phyloP scores from a whole-genome alignment of 2,113 vertebrate species.

The Chaenocephalus aceratus region DNA sequence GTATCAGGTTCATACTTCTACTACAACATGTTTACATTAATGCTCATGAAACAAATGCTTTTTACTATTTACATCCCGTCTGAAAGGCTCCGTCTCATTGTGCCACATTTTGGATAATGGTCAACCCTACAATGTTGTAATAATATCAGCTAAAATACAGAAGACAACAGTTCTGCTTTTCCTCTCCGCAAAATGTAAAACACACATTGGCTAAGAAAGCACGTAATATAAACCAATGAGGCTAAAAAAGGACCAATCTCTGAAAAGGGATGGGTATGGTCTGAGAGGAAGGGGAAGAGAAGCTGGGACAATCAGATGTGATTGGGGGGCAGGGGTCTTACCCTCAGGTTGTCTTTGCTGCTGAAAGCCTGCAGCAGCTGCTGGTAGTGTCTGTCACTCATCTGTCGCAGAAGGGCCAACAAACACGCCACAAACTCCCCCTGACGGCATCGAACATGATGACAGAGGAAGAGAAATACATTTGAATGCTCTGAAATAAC shows the following conservation, averaged over 20 bases:
- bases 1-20: too few species aligned
- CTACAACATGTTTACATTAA: too few species aligned
- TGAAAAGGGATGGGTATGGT: not conserved
- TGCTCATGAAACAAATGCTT: too few species aligned
- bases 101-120: too few species aligned
- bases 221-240: not conserved
- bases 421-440: slow-evolving; percentile 98
- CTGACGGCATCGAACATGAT: slow-evolving; percentile 72
- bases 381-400: slow-evolving; percentile 97
- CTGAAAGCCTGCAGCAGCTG: slow-evolving; percentile 94
- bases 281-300: not conserved
- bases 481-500: not conserved
- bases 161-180: not conserved
- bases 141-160: not conserved
- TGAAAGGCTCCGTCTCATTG: too few species aligned
- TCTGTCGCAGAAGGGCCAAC: slow-evolving; percentile 93
- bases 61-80: too few species aligned
- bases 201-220: not conserved
- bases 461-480: not conserved
- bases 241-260: not conserved
- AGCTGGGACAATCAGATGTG: not conserved
- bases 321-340: slow-evolving; percentile 24
- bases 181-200: not conserved
- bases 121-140: too few species aligned
- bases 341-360: slow-evolving; percentile 91